Conservation (phyloP, 1,140 invertebrate genomes). For the Luehdorfia chinensis region DNA sequence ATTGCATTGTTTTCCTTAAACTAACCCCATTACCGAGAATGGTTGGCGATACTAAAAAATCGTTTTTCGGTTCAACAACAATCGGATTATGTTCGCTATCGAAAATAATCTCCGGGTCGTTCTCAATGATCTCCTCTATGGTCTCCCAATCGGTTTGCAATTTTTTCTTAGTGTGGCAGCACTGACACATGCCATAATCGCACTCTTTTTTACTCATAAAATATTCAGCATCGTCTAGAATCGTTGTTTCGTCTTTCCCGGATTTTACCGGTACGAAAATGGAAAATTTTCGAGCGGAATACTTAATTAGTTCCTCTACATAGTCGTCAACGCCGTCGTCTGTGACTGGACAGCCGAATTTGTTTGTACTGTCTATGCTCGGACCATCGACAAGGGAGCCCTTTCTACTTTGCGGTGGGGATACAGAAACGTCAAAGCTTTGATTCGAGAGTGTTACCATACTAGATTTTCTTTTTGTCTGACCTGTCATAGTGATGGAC, state of each 20-base stretch:
- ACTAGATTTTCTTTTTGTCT: slow-evolving; percentile 65
- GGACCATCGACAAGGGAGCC: slow-evolving; percentile 33
- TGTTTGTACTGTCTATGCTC: slow-evolving; percentile 24
- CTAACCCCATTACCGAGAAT: slow-evolving; percentile 6
- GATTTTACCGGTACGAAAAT: slow-evolving; percentile 43
- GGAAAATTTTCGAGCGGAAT: slow-evolving; percentile 57
- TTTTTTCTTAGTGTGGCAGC: slow-evolving; percentile 49
- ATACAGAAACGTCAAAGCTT: slow-evolving; percentile 31
- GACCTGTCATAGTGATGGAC: slow-evolving; percentile 85
- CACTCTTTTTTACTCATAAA: slow-evolving; percentile 64
- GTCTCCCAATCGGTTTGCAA: slow-evolving; percentile 60
- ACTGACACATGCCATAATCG: slow-evolving; percentile 62
- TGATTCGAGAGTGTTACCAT: slow-evolving; percentile 27
- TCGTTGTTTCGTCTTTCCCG: slow-evolving; percentile 48
- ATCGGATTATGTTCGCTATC: slow-evolving; percentile 60
- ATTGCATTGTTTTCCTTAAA: slow-evolving; percentile 30
- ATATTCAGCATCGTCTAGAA: slow-evolving; percentile 60
- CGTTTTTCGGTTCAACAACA: slow-evolving; percentile 37
- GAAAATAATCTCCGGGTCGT: slow-evolving; percentile 70
- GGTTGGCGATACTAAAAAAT: slow-evolving; percentile 12
- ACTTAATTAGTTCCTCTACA: slow-evolving; percentile 50
- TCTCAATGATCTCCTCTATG: slow-evolving; percentile 67
- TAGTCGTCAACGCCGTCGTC: slow-evolving; percentile 42
- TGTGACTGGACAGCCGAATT: slow-evolving; percentile 23
- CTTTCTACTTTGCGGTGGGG: slow-evolving; percentile 38